Evolutionary conservation across 2,888 invertebrate genomes (phyloP), one percentile per base, ranked within the genome.

Genomic region (Dicyrtomina minuta): DNA sequence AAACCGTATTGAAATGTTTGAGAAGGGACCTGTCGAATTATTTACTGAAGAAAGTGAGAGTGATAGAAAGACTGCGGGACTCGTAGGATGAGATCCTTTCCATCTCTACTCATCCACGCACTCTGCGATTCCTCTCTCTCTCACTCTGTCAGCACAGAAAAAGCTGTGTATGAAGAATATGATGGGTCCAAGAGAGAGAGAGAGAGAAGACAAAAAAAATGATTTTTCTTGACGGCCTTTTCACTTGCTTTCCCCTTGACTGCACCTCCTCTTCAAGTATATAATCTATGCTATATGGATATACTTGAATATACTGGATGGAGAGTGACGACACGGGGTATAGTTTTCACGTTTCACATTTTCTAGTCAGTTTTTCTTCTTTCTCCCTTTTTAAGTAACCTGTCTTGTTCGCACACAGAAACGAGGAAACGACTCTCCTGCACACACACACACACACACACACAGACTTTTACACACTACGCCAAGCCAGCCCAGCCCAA

Each of bases 371-470:
- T 13, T 33, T 33, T n/a, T n/a, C 4, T 46, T 59, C 59, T 17
- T 12, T 41, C 22, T 59, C 59, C 33, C 58, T 33, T 33, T 46
- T 43, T 60, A 60, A 60, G 64, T 64, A 64, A 64, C 64, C 65
- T 65, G 41, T 65, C 65, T 55, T 65, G 64, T 65, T 65, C 43
- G 39, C 62, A 62, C 64, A 51, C 39, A 49, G n/a, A 62, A 64
- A 64, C 22, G 24, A 41, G 8, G 51, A 17, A 46, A 17, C 3
- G 15, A 5, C 5, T 53, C 24, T 20, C 51, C 20, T 20, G 22
- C 8, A 49, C n/a, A 49, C n/a, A 49, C n/a, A 8, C 8, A n/a
- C n/a, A 12, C 49, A 49, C n/a, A 20, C 46, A 46, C 46, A 5
- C 13, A 17, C 46, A 17, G n/a, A 22, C 20, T 51, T 51, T 20